Conservation (phyloP, 2,113 vertebrate species). For the Cinclus cinclus region DNA sequence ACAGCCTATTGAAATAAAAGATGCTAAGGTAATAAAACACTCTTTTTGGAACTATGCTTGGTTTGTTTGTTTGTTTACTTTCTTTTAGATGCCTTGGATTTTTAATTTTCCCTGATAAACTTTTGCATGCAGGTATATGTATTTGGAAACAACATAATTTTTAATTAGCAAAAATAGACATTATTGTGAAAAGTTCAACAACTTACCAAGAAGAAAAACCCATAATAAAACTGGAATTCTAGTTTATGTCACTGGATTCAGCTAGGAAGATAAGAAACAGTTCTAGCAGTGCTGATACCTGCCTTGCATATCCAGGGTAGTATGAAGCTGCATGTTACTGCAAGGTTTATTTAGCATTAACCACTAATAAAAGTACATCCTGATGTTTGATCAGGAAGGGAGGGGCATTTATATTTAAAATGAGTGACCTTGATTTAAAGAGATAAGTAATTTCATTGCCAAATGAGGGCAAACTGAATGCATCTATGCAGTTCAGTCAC, state of each 20-base stretch:
- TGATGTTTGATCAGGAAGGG: neutral
- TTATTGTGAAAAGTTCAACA: neutral
- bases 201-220: neutral
- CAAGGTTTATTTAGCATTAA: neutral
- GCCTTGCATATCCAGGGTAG: neutral
- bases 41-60: neutral
- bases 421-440: neutral
- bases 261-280: neutral
- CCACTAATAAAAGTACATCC: neutral
- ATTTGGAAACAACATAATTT: neutral
- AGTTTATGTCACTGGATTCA: neutral
- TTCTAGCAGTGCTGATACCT: neutral
- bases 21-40: conserved; percentile 79
- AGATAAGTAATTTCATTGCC: neutral
- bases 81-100: neutral
- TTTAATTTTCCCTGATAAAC: neutral
- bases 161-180: neutral
- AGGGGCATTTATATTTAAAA: neutral
- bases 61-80: neutral
- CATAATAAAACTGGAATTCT: neutral
- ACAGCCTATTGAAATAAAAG: conserved; percentile 81
- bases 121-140: neutral
- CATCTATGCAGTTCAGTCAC: neutral
- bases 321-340: neutral
- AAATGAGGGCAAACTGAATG: neutral